These are phyloP conservation scores for Rhinoptilus africanus DNA, from an alignment of 2,113 vertebrate genomes.

Conservation along the genomic window DNA sequence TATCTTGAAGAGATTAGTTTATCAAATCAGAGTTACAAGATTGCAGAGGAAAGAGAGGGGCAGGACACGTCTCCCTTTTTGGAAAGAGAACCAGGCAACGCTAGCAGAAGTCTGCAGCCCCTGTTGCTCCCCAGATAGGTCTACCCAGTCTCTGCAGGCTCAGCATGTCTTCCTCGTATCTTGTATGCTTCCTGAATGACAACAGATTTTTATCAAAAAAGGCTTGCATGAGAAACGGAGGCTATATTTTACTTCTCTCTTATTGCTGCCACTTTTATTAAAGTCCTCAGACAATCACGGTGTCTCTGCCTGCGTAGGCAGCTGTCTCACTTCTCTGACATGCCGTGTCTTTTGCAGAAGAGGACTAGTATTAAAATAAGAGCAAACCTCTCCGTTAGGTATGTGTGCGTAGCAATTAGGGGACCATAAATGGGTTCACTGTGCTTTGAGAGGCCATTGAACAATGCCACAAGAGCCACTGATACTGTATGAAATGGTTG, in stretches of 20 bases:
- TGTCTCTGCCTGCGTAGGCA: neutral
- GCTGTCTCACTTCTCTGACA: neutral
- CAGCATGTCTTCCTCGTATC: neutral
- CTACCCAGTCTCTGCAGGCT: neutral
- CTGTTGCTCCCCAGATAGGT: neutral
- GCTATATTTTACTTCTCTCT: neutral
- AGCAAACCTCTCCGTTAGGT: neutral
- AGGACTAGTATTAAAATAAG: neutral
- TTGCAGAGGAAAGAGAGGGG: neutral
- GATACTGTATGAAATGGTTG: neutral
- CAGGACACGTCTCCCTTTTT: neutral
- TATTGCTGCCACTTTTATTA: neutral
- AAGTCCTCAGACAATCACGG: neutral
- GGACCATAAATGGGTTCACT: neutral
- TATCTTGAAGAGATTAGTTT: neutral
- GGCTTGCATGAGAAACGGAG: neutral
- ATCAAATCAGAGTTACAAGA: neutral
- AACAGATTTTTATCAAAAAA: neutral
- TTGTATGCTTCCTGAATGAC: neutral
- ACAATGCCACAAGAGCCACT: neutral
- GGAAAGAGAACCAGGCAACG: neutral
- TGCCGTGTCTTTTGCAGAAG: neutral
- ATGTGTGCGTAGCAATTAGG: neutral
- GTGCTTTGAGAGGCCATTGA: neutral
- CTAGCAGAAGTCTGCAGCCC: neutral